phyloP scores from a whole-genome alignment of 2,797 vertebrate species.

The Poliocrania exsul region DNA sequence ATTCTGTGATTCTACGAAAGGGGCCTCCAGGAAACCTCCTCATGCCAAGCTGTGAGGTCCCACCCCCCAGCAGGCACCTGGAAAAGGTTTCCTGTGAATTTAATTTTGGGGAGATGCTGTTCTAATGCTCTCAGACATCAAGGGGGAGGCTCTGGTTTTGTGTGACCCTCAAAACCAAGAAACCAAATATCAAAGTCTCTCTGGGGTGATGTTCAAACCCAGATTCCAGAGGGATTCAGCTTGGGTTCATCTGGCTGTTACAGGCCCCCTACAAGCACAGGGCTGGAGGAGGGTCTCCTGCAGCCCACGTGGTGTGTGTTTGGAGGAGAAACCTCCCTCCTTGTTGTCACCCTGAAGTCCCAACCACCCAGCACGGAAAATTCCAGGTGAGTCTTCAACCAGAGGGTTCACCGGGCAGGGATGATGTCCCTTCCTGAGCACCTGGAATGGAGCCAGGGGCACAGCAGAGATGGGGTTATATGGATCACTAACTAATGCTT shows the following conservation, averaged over 20 bases:
- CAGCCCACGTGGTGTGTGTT: not conserved
- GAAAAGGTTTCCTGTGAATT: not conserved
- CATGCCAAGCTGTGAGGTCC: not conserved
- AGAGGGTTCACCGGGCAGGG: not conserved
- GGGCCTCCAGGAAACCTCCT: not conserved
- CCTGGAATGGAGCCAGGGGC: not conserved
- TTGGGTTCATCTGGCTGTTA: not conserved
- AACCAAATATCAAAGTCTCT: accelerated
- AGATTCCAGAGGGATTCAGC: not conserved
- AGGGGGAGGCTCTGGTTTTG: not conserved
- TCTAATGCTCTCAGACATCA: accelerated
- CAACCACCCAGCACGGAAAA: not conserved
- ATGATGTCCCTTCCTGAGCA: not conserved
- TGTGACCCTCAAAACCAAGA: not conserved
- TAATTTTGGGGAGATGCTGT: not conserved
- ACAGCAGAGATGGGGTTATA: not conserved
- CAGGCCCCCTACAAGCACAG: not conserved
- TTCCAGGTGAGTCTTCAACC: not conserved
- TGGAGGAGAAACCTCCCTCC: not conserved
- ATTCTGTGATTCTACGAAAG: not conserved
- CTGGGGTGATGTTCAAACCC: not conserved
- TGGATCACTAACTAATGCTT: slow-evolving; percentile 45
- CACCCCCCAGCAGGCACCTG: not conserved
- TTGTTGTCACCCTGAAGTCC: not conserved
- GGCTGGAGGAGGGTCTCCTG: not conserved